Percentiles rank a stretch among this genome's conserved stretches.
These are phyloP conservation scores for Atta colombica DNA, from an alignment of 1,140 invertebrate species.

Conservation along the genomic window DNA sequence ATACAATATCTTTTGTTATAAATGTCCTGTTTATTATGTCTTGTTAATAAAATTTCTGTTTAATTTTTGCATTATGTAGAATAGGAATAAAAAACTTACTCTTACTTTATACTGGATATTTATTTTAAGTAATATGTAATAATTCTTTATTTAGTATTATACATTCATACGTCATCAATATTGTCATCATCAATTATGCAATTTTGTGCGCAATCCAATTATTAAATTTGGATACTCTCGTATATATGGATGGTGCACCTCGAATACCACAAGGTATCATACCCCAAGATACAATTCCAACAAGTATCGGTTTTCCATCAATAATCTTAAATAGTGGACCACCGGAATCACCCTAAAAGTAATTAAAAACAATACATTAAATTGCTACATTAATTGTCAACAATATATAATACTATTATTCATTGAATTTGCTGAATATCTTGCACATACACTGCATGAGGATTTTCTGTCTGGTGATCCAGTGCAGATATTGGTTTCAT, in stretches of 20 bases:
- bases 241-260: constrained; percentile 90
- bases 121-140: no score
- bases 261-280: constrained; percentile 89
- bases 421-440: not conserved
- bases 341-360: constrained; percentile 89
- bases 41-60: no score
- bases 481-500: constrained; percentile 88
- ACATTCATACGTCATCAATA: not conserved
- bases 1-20: no score
- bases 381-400: not conserved
- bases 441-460: constrained; percentile 88
- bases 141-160: no score
- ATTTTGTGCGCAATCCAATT: constrained; percentile 79
- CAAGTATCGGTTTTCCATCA: no score
- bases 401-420: not conserved
- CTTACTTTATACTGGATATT: no score
- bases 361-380: constrained; percentile 29
- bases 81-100: no score
- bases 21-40: no score
- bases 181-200: constrained; percentile 3
- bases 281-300: constrained; percentile 92
- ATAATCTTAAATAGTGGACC: constrained; percentile 84
- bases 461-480: constrained; percentile 84
- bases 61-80: no score
- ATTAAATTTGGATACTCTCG: constrained; percentile 88